A percentile compares a stretch with the other conserved stretches of the same genome.
Evolutionary conservation across 2,797 vertebrate genomes (phyloP).

Genomic region (Molossus alvarezi): DNA sequence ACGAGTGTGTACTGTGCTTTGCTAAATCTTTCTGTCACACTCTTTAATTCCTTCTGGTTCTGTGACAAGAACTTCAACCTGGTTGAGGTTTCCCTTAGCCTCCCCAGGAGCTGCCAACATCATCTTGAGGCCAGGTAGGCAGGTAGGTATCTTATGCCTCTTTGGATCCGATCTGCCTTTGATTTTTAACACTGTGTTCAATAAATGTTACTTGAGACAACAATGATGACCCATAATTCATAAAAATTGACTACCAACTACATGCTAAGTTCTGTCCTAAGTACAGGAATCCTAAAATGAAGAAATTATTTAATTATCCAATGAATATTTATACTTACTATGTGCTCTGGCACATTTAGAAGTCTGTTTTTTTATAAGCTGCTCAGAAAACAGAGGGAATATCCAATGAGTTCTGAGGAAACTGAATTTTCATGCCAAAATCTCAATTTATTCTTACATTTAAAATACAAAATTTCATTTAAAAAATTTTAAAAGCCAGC

Average conservation of each 20-base stretch:
- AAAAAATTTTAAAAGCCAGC: not conserved
- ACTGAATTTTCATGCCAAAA: too few species aligned
- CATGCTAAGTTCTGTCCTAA: not conserved
- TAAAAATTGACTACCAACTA: not conserved
- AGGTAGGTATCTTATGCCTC: not conserved
- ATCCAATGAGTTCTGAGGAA: too few species aligned
- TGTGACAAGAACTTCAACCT: not conserved
- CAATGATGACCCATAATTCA: not conserved
- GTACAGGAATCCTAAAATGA: conserved; percentile 8
- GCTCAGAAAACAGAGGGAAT: too few species aligned
- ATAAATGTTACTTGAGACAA: not conserved
- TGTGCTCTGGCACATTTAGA: not conserved
- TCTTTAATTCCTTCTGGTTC: not conserved
- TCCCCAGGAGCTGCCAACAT: not conserved
- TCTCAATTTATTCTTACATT: too few species aligned
- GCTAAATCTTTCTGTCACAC: not conserved
- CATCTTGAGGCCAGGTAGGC: not conserved
- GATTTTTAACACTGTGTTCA: not conserved
- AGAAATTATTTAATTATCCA: conserved; percentile 36
- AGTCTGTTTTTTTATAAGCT: not conserved
- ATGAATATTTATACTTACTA: conserved; percentile 44
- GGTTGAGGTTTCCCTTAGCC: not conserved
- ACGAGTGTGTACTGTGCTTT: not conserved
- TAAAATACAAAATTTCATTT: too few species aligned
- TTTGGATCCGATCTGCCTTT: not conserved